Percentiles rank a stretch among this genome's conserved stretches.
phyloP scores from a whole-genome alignment of 2,797 vertebrate genomes.

The Chloroceryle inda region DNA sequence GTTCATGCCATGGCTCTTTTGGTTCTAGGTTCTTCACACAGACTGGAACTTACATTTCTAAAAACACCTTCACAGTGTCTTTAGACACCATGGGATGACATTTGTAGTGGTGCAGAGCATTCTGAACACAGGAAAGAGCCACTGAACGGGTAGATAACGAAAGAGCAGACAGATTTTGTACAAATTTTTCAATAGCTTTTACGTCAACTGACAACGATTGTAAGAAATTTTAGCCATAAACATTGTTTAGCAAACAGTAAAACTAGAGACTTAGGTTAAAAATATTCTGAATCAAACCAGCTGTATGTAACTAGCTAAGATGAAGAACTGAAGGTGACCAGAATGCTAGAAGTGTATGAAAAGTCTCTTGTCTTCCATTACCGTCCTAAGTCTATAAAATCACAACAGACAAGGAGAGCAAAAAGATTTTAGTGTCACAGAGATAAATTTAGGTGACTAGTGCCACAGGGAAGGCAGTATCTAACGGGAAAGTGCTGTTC shows the following conservation, averaged over 20 bases:
- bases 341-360: not conserved
- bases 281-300: conserved; percentile 47
- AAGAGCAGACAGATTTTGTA: not conserved
- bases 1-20: not conserved
- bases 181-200: not conserved
- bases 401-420: not conserved
- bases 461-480: not conserved
- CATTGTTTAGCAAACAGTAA: not conserved
- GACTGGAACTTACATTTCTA: not conserved
- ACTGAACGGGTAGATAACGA: not conserved
- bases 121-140: not conserved
- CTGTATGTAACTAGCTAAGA: not conserved
- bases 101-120: not conserved
- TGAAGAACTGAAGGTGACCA: not conserved
- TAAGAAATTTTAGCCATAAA: not conserved
- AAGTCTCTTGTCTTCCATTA: not conserved
- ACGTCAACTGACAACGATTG: not conserved
- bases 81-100: not conserved
- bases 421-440: conserved; percentile 23
- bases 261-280: not conserved
- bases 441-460: conserved; percentile 19
- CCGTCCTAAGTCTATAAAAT: not conserved
- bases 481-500: conserved; percentile 25
- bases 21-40: not conserved
- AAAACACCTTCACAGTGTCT: not conserved